phyloP scores from a whole-genome alignment of 1,140 invertebrate genomes.

The Olivierus martensii region DNA sequence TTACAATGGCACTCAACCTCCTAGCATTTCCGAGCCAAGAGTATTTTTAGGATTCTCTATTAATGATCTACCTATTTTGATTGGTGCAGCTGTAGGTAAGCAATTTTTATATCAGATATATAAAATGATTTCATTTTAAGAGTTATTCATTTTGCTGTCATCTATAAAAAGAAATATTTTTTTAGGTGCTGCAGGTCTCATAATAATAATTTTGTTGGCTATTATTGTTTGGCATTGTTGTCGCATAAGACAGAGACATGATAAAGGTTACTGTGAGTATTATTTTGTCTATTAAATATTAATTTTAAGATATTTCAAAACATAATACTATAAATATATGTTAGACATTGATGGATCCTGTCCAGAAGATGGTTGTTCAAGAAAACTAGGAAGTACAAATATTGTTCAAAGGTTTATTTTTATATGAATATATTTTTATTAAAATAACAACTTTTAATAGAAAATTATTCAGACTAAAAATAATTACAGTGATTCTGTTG shows the following conservation, averaged over 20 bases:
- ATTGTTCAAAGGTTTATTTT: too few relatives aligned
- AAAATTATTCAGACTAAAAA: too few relatives aligned
- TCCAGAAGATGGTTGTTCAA: too few relatives aligned
- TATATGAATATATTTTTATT: too few relatives aligned
- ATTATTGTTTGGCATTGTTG: constrained; percentile 38
- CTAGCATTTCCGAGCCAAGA: constrained; percentile 4
- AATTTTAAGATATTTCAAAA: too few relatives aligned
- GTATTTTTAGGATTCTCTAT: constrained; percentile 30
- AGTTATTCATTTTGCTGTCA: not conserved
- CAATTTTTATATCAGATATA: not conserved
- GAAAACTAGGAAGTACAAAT: too few relatives aligned
- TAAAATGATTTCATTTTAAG: too few relatives aligned
- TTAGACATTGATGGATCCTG: too few relatives aligned
- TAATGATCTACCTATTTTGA: constrained; percentile 35
- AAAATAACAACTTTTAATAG: too few relatives aligned
- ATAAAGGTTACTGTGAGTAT: constrained; percentile 38
- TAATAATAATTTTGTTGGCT: constrained; percentile 33
- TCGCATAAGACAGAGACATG: constrained; percentile 29
- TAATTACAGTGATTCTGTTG: constrained; percentile 23
- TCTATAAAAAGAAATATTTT: not conserved
- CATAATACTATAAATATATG: too few relatives aligned
- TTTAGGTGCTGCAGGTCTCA: constrained; percentile 27
- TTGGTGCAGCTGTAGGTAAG: constrained; percentile 35
- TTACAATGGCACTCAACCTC: constrained; percentile 1
- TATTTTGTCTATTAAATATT: too few relatives aligned